phyloP scores from a whole-genome alignment of 2,888 invertebrate species.

The Proisotoma minuta region DNA sequence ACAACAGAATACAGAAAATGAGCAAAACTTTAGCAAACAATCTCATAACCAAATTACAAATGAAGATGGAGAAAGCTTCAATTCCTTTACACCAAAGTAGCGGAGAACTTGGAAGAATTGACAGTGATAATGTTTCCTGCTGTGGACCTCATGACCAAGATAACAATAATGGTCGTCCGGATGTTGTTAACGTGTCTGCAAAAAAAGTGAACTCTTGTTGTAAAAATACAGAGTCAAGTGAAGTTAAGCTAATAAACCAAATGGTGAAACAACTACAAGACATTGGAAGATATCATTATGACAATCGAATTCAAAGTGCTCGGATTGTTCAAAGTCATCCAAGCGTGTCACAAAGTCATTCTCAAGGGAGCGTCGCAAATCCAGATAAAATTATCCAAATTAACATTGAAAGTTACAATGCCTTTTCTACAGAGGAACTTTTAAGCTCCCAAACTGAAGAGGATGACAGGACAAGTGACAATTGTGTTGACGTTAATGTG shows the following conservation, averaged over 20 bases:
- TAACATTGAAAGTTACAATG: background rate
- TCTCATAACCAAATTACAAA: slow-evolving; percentile 42
- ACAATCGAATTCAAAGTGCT: slow-evolving; percentile 25
- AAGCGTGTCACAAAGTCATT: slow-evolving; percentile 59
- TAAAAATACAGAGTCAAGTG: slow-evolving; percentile 2
- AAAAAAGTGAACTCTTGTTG: background rate
- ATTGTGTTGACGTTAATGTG: background rate
- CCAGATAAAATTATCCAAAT: slow-evolving; percentile 1
- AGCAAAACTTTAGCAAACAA: slow-evolving; percentile 44
- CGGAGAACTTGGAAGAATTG: background rate
- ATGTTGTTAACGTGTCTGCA: background rate
- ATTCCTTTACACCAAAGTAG: slow-evolving; percentile 17
- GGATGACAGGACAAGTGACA: background rate
- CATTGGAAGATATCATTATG: slow-evolving; percentile 11
- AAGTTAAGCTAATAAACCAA: slow-evolving; percentile 5
- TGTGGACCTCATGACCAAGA: background rate
- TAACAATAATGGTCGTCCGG: slow-evolving; percentile 1
- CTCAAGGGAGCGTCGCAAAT: slow-evolving; percentile 54
- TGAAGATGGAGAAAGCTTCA: slow-evolving; percentile 42
- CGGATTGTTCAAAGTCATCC: slow-evolving; percentile 35
- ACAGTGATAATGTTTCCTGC: background rate
- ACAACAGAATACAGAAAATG: slow-evolving; percentile 43
- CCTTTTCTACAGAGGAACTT: slow-evolving; percentile 5
- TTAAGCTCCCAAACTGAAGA: too few relatives aligned
- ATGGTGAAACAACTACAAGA: slow-evolving; percentile 5